These are phyloP conservation scores for Rhagoletis zephyria DNA, from an alignment of 1,140 invertebrate species.

Conservation along the genomic window DNA sequence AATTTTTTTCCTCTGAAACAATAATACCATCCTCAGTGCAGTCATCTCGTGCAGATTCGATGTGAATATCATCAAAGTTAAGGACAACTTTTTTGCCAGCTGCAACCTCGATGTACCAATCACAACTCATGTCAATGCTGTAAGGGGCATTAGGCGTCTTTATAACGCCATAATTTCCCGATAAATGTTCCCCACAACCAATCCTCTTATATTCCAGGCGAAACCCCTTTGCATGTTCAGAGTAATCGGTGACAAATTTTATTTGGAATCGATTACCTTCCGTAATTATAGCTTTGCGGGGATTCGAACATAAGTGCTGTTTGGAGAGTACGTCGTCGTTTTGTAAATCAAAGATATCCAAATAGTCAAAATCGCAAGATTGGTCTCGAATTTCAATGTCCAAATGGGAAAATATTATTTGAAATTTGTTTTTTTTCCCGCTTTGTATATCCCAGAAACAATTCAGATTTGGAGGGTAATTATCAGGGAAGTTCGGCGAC, in stretches of 20 bases:
- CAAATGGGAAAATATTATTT: constrained; percentile 83
- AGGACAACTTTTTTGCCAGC: constrained; percentile 76
- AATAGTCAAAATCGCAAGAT: constrained; percentile 76
- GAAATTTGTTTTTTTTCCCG: constrained; percentile 80
- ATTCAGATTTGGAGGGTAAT: constrained; percentile 76
- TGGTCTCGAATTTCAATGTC: constrained; percentile 75
- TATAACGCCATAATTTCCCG: constrained; percentile 58
- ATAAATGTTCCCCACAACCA: constrained; percentile 69
- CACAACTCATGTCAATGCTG: constrained; percentile 80
- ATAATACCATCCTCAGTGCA: constrained; percentile 58
- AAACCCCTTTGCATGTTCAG: constrained; percentile 69
- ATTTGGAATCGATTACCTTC: constrained; percentile 64
- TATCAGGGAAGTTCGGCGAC: constrained; percentile 82
- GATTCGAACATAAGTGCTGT: constrained; percentile 75
- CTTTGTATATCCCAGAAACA: constrained; percentile 86
- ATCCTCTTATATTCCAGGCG: constrained; percentile 74
- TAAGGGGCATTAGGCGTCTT: constrained; percentile 74
- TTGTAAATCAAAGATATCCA: constrained; percentile 74
- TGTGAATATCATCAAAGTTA: constrained; percentile 76
- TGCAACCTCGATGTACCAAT: constrained; percentile 82
- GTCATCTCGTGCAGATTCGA: constrained; percentile 73
- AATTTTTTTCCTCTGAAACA: constrained; percentile 56
- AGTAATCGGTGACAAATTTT: constrained; percentile 76
- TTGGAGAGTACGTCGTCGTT: constrained; percentile 59
- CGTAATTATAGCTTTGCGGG: constrained; percentile 56